These are phyloP conservation scores for Ceyx cyanopectus DNA, from an alignment of 2,113 vertebrate species.

Conservation along the genomic window DNA sequence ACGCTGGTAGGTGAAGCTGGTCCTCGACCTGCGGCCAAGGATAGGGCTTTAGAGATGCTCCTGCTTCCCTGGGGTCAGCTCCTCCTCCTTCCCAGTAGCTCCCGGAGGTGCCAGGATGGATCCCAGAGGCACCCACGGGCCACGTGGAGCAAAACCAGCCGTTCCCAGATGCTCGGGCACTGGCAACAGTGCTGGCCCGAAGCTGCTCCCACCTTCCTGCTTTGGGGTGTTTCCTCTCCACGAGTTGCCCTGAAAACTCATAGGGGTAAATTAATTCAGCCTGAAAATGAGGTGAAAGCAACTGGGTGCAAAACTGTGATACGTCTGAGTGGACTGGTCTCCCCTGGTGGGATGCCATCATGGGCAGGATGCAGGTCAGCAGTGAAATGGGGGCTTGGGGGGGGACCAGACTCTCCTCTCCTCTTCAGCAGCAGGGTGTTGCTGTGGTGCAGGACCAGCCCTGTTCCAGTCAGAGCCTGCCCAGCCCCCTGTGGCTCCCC, in stretches of 20 bases:
- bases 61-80: neutral
- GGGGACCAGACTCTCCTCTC: fast-evolving
- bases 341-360: neutral
- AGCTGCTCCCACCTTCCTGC: neutral
- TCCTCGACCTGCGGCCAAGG: neutral
- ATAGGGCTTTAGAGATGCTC: neutral
- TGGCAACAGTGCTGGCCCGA: neutral
- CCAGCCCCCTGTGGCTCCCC: neutral
- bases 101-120: neutral
- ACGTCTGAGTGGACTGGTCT: fast-evolving
- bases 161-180: fast-evolving
- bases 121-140: neutral
- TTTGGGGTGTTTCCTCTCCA: neutral
- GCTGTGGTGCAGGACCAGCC: neutral
- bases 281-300: neutral
- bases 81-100: neutral
- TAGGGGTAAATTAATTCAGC: fast-evolving
- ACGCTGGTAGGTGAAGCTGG: neutral
- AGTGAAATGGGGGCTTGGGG: neutral
- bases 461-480: neutral
- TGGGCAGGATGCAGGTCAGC: neutral
- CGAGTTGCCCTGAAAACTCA: neutral
- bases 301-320: neutral
- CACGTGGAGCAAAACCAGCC: fast-evolving
- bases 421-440: neutral